These are phyloP conservation scores for Dolichopus griseipennis DNA, from an alignment of 2,888 invertebrate species.

Conservation along the genomic window DNA sequence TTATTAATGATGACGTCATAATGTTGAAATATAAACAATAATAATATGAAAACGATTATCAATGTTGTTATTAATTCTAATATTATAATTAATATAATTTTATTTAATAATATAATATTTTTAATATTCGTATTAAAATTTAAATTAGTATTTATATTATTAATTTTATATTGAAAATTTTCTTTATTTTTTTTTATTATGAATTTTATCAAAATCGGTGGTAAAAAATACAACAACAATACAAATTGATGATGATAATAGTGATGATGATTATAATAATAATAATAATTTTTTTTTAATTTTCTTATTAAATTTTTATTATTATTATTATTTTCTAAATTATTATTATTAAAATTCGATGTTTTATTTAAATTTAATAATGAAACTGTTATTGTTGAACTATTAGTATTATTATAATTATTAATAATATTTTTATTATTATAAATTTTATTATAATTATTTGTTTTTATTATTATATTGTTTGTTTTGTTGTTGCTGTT, in stretches of 20 bases:
- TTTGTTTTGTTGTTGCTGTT: background rate
- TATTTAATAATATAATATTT: background rate
- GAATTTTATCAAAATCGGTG: constrained; percentile 4
- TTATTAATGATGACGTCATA: background rate
- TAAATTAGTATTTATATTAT: background rate
- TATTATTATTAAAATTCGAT: constrained; percentile 6
- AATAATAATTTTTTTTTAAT: background rate
- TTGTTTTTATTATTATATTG: background rate
- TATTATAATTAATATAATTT: background rate
- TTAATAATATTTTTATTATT: background rate
- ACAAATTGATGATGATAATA: constrained; percentile 3
- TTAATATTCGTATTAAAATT: background rate
- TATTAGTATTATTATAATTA: background rate
- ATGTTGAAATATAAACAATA: background rate
- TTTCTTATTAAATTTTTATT: background rate
- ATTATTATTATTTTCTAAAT: background rate
- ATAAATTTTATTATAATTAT: background rate
- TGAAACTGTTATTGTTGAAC: constrained; percentile 4
- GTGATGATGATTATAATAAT: background rate
- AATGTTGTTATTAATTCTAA: background rate
- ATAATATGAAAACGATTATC: background rate
- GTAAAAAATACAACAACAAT: constrained; percentile 6
- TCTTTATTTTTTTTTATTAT: background rate
- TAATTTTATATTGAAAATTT: background rate
- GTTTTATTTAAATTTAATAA: background rate